Evolutionary conservation across 1,140 invertebrate genomes (phyloP).

Genomic region (Hyles euphorbiae): DNA sequence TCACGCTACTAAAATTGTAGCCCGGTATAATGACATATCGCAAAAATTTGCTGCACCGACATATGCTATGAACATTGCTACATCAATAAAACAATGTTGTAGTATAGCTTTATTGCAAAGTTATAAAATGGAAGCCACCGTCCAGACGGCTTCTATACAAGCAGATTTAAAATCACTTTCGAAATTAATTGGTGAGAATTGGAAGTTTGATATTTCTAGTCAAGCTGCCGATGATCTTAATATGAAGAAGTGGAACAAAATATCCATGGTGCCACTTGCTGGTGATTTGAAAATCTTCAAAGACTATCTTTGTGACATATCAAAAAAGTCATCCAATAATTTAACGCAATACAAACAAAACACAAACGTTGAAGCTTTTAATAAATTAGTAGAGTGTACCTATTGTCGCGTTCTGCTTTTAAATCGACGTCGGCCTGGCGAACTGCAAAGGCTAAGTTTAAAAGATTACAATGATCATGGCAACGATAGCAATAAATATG

Average conservation of each 20-base stretch:
- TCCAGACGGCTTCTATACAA: too few relatives aligned
- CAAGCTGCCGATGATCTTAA: conserved; percentile 36
- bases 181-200: conserved; percentile 13
- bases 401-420: conserved; percentile 20
- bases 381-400: conserved; percentile 17
- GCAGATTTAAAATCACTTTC: too few relatives aligned
- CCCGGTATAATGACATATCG: too few relatives aligned
- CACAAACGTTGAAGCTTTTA: conserved; percentile 13
- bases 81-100: too few relatives aligned
- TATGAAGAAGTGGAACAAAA: conserved; percentile 43
- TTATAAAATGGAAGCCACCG: too few relatives aligned
- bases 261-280: conserved; percentile 48
- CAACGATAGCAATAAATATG: conserved; percentile 20
- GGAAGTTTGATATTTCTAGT: conserved; percentile 43
- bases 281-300: conserved; percentile 45
- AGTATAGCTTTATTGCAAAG: too few relatives aligned
- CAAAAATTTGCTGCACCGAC: too few relatives aligned
- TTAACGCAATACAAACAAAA: conserved; percentile 6
- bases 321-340: conserved; percentile 12
- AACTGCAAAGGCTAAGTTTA: conserved; percentile 25
- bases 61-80: too few relatives aligned
- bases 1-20: too few relatives aligned
- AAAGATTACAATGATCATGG: conserved; percentile 23
- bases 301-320: conserved; percentile 30
- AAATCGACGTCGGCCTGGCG: conserved; percentile 27